phyloP scores from a whole-genome alignment of 2,888 invertebrate genomes.

The Caradrina clavipalpis region DNA sequence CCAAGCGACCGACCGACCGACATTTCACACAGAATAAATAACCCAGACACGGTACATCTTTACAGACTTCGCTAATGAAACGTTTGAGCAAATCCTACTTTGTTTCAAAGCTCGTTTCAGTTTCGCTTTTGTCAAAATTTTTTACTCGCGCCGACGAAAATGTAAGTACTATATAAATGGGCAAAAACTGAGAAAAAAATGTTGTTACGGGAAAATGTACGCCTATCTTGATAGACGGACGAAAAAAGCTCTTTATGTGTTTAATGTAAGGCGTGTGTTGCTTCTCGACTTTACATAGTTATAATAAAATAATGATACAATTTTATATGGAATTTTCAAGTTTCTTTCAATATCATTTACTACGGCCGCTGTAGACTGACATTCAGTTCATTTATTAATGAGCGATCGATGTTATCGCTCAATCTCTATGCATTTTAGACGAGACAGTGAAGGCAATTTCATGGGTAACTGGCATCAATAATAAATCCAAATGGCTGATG shows the following conservation, averaged over 20 bases:
- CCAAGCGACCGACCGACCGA: constrained; percentile 75
- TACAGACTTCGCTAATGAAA: constrained; percentile 46
- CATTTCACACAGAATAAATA: constrained; percentile 86
- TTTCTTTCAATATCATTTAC: constrained; percentile 27
- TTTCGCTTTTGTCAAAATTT: constrained; percentile 46
- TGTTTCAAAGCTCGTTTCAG: constrained; percentile 34
- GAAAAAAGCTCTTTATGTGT: constrained; percentile 35
- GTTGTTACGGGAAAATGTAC: constrained; percentile 45
- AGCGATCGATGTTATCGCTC: constrained; percentile 37
- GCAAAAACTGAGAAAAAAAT: constrained; percentile 38
- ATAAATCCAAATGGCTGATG: constrained; percentile 27
- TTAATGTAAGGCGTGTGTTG: constrained; percentile 11
- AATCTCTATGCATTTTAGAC: constrained; percentile 47
- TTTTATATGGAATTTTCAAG: not conserved
- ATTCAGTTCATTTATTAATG: constrained; percentile 47
- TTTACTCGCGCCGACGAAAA: constrained; percentile 34
- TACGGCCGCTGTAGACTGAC: constrained; percentile 17
- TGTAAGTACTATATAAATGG: constrained; percentile 33
- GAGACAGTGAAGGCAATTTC: constrained; percentile 23
- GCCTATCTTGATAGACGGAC: constrained; percentile 35
- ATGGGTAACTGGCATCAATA: constrained; percentile 17
- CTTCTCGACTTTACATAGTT: constrained; percentile 27
- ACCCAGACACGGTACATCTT: constrained; percentile 68
- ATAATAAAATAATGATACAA: constrained; percentile 23
- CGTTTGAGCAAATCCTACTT: constrained; percentile 54